These are phyloP conservation scores for Gymnoscopelus braueri DNA, from an alignment of 2,797 vertebrate genomes.

Conservation along the genomic window DNA sequence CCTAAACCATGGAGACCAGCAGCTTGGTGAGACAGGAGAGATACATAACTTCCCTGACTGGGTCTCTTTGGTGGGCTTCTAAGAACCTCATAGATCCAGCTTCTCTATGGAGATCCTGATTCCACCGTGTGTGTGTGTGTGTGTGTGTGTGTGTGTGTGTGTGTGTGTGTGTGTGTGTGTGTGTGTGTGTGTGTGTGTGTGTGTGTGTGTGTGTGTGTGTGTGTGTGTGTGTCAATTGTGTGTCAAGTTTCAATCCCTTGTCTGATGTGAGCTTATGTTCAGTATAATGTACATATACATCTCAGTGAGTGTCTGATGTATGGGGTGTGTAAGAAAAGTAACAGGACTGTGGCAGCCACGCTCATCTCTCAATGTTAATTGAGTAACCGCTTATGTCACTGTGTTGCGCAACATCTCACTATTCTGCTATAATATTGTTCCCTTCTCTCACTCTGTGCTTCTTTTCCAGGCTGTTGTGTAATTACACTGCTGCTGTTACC, in stretches of 20 bases:
- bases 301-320: no score
- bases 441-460: no score
- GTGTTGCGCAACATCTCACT: no score
- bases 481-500: no score
- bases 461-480: no score
- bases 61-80: conserved; percentile 63
- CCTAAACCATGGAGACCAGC: conserved; percentile 78
- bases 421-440: no score
- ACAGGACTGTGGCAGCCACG: no score
- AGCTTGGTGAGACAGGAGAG: conserved; percentile 78
- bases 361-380: no score
- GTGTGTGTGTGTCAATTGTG: neutral
- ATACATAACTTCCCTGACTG: conserved; percentile 83
- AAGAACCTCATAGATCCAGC: neutral
- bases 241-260: no score
- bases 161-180: neutral
- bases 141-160: neutral
- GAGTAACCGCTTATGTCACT: no score
- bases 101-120: neutral
- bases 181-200: neutral
- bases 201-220: neutral
- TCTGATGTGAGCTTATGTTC: neutral
- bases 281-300: no score
- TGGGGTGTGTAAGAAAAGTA: no score
- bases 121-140: neutral